Conservation (phyloP, 1,140 invertebrate genomes). For the Bombus pascuorum region DNA sequence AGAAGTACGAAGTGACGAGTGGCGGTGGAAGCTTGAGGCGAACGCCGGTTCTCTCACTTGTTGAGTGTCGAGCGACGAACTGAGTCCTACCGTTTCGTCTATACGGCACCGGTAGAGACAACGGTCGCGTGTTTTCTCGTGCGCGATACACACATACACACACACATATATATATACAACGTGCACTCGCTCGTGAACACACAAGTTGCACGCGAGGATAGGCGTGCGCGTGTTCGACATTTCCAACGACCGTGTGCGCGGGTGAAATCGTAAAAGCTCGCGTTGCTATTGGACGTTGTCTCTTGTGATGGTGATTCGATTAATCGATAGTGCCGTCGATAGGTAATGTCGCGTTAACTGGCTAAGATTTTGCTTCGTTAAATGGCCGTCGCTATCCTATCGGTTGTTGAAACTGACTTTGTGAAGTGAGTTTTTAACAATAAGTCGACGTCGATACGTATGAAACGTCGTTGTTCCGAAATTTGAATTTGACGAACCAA, state of each 20-base stretch:
- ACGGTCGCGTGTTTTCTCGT: conserved; percentile 39
- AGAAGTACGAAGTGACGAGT: conserved; percentile 65
- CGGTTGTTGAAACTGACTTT: neutral
- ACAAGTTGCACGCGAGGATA: neutral
- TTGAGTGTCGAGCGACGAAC: conserved; percentile 78
- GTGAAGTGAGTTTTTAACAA: neutral
- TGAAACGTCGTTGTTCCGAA: neutral
- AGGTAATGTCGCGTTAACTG: neutral
- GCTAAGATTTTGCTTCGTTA: no score
- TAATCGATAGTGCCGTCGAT: neutral
- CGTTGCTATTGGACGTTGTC: neutral
- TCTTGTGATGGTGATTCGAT: neutral
- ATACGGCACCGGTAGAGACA: conserved; percentile 33
- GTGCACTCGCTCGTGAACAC: neutral
- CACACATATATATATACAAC: neutral
- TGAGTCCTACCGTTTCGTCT: conserved; percentile 52
- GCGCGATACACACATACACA: neutral
- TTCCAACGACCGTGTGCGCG: neutral
- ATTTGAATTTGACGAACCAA: neutral
- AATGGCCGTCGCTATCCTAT: no score
- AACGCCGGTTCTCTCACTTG: conserved; percentile 77
- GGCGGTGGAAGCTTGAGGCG: conserved; percentile 51
- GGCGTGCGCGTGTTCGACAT: neutral
- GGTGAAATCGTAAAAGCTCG: neutral
- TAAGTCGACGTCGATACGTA: neutral